phyloP scores from a whole-genome alignment of 2,113 vertebrate species.

The Pedionomus torquatus region DNA sequence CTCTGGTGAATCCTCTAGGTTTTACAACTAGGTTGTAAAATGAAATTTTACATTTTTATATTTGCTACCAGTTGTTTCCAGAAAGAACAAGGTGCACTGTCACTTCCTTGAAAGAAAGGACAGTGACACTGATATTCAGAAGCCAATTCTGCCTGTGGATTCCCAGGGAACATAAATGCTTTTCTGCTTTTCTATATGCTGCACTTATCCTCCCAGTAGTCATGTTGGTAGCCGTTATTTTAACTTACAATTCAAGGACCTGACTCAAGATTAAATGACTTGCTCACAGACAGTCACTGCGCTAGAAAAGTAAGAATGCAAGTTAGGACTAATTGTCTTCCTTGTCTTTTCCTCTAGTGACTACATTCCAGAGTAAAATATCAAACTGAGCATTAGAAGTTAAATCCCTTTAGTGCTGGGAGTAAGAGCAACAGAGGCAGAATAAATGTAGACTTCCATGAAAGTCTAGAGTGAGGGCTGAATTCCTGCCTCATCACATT shows the following conservation, averaged over 20 bases:
- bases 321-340: not conserved
- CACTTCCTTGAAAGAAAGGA: not conserved
- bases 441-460: not conserved
- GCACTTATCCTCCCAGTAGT: not conserved
- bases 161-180: not conserved
- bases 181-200: not conserved
- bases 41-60: fast-evolving
- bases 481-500: not conserved
- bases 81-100: not conserved
- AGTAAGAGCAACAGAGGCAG: not conserved
- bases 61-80: not conserved
- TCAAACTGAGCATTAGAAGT: not conserved
- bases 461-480: not conserved
- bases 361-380: not conserved
- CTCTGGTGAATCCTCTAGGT: not conserved
- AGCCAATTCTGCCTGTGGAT: not conserved
- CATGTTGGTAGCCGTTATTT: not conserved
- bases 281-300: not conserved
- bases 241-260: not conserved
- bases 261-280: not conserved
- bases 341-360: not conserved
- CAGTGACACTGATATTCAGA: not conserved
- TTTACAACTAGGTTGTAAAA: not conserved
- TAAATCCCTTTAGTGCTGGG: not conserved
- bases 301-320: not conserved